Evolutionary conservation across 1,140 invertebrate species (phyloP), one percentile per base, ranked within the genome.

Genomic region (Oscheius sp.): DNA sequence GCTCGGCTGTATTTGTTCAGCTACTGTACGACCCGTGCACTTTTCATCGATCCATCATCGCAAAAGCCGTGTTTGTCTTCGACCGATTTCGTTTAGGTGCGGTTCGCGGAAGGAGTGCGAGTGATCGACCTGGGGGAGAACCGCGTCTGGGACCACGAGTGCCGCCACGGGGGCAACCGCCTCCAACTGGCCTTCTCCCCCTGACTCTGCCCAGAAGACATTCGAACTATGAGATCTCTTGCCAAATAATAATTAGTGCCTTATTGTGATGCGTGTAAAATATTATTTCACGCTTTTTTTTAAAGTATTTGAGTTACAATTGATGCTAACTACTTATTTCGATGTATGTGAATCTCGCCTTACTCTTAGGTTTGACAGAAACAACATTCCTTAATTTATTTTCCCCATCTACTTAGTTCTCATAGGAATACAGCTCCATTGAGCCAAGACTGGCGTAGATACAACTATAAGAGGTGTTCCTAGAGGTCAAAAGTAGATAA

Each of bases 81-180:
- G 18, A 2, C 34, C 18, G 13, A n/a, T 35, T 35, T n/a, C 29
- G 13, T 72, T 31, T 71, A 81, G 65, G 80, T 83, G 42, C 49
- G 58, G 15, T 75, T 81, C 63, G 77, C 81, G 13, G 81, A 83
- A 35, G 77, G 68, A 15, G 32, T 75, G 2, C 65, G 64, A 10
- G 65, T 64, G 23, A 26, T 76, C 2, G 68, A 76, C 45, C 46
- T 76, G 4, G 46, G 46, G 15, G 65, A 68, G 42, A 52, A 64
- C 13, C 23, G 55, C 13, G 46, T 66, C 64, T 82, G 80, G 80
- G 58, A 75, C 18, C 81, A 82, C 64, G 76, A 78, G 26, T 82
- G 80, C 52, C 76, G 73, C 36, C 79, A 82, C 58, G 80, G 80
- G 18, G 45, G 0, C 4, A 67, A 61, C n/a, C 46, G 65, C 20